phyloP scores from a whole-genome alignment of 2,888 invertebrate genomes.

The Eretmocerus hayati region DNA sequence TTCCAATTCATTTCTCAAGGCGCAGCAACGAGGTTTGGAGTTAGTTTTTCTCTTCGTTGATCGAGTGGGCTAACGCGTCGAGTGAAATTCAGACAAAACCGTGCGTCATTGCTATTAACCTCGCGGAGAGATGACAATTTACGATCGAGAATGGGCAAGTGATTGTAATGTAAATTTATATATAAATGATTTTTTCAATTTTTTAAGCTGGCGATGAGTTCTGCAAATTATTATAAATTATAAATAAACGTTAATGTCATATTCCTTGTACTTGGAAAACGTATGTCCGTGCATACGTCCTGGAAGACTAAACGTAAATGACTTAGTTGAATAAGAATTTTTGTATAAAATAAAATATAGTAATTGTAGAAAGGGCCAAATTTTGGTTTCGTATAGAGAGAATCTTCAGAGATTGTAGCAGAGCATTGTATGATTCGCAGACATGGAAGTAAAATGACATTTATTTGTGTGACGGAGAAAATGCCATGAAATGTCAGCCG shows the following conservation, averaged over 20 bases:
- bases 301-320: constrained; percentile 8
- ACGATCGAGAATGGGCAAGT: constrained; percentile 15
- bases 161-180: constrained; percentile 19
- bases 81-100: constrained; percentile 5
- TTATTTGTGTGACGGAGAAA: constrained; percentile 13
- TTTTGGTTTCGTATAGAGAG: constrained; percentile 16
- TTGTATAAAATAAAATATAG: constrained; percentile 18
- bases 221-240: constrained; percentile 12
- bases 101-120: constrained; percentile 4
- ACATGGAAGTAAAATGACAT: constrained; percentile 19
- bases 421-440: constrained; percentile 12
- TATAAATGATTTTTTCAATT: constrained; percentile 23
- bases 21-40: constrained; percentile 40
- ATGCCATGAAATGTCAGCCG: constrained; percentile 15
- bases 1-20: constrained; percentile 40
- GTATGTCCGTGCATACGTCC: constrained; percentile 5
- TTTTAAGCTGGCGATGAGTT: constrained; percentile 23
- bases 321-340: constrained; percentile 17
- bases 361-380: constrained; percentile 9
- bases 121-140: neutral
- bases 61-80: constrained; percentile 10
- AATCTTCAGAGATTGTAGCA: constrained; percentile 12
- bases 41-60: constrained; percentile 31
- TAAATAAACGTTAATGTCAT: constrained; percentile 19
- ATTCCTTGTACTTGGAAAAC: constrained; percentile 19